Base-by-base conservation (phyloP, 2,113 vertebrate genomes). In the Trichomycterus rosablanca region DNA sequence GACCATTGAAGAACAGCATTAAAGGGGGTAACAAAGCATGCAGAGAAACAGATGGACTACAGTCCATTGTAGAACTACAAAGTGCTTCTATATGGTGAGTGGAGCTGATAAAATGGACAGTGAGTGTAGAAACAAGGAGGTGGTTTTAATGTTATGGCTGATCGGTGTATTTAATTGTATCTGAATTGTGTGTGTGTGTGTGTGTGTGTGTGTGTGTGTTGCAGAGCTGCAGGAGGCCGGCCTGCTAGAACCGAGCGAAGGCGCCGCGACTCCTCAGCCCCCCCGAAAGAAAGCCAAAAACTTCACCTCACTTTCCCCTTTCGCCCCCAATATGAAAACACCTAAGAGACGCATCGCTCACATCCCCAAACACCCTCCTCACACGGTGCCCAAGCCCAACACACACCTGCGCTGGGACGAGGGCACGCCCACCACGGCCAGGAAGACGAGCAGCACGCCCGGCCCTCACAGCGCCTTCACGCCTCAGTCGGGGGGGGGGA, bases 161-260 rank as follows among this genome's bases (percentile, higher is more conserved):
- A n/a, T n/a, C n/a, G n/a, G n/a, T n/a, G n/a, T n/a, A n/a, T n/a
- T n/a, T n/a, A n/a, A n/a, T n/a, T 40, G 42, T 18, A 3, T 24
- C 2, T 28, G 48, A 44, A 19, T 18, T 10, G 26, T 53, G 30
- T 37, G 20, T 52, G 48, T 37, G 28, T 19, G 9, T 50, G 24
- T 75, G 3, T 52, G 42, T 66, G 2, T 34, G 1, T 32, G 15
- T 59, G 19, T 67, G 48, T 78, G 55, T 7, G 28, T 61, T 40
- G 1, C 73, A 89, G 87, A 77, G 6, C 59, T 88, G 14, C 66
- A 61, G 61, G 67, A 65, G 39, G 78, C 71, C 3, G 76, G 74
- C 14, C 1, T 59, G 18, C 26, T 81, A 11, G 24, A 32, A 1
- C 40, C 34, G 1, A 1, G 3, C 28, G 1, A 15, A 2, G 18